Evolutionary conservation across 2,113 vertebrate genomes (phyloP).

Genomic region (Callionymus lyra): DNA sequence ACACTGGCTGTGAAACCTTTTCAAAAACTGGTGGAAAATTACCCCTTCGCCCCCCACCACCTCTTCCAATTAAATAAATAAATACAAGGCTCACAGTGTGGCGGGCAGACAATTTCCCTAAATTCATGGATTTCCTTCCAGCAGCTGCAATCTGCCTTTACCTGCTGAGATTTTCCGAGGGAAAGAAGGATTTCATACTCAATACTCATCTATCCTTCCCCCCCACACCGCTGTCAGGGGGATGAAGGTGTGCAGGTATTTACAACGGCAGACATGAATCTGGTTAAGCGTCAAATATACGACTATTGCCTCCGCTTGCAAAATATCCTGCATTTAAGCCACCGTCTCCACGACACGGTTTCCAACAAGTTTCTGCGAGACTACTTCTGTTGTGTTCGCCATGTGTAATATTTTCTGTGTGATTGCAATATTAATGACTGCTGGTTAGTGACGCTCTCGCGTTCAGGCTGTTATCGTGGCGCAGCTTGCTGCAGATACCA

Average conservation of each 20-base stretch:
- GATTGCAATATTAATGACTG: too few relatives aligned
- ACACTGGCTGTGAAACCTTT: constrained; percentile 10
- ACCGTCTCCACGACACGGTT: too few relatives aligned
- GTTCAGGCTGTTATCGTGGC: too few relatives aligned
- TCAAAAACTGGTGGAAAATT: constrained; percentile 20
- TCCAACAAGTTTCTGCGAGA: too few relatives aligned
- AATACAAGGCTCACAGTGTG: constrained; percentile 13
- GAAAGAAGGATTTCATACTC: constrained; percentile 43
- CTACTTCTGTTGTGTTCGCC: too few relatives aligned
- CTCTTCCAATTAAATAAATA: constrained; percentile 1
- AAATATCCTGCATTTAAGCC: too few relatives aligned
- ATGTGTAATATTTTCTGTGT: too few relatives aligned
- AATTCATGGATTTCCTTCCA: constrained; percentile 41
- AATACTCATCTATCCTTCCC: constrained; percentile 28
- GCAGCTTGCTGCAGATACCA: too few relatives aligned
- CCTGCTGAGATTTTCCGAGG: constrained; percentile 47
- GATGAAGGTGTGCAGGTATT: constrained; percentile 12
- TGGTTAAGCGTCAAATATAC: constrained; percentile 9
- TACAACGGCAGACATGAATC: constrained; percentile 4
- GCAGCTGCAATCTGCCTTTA: constrained; percentile 36
- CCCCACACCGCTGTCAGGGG: constrained; percentile 11
- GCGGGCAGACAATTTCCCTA: constrained; percentile 32
- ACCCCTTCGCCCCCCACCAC: not conserved
- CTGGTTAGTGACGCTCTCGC: too few relatives aligned
- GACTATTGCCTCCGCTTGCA: too few relatives aligned